Conservation (phyloP, 2,888 invertebrate species). For the Capitulum mitella region DNA sequence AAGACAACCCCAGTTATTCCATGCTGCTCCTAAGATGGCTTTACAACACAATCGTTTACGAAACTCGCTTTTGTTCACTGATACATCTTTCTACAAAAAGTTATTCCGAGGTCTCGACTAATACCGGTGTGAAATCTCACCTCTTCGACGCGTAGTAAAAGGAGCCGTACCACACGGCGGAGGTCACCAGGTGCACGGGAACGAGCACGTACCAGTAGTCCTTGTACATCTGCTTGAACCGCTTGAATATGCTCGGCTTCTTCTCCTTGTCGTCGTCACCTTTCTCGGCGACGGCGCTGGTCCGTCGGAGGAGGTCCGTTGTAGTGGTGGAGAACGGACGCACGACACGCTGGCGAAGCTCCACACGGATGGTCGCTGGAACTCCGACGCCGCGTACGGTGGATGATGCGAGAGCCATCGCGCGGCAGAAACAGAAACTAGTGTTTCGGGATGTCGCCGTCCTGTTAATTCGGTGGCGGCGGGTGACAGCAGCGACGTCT, state of each 20-base stretch:
- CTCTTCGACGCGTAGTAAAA: constrained; percentile 81
- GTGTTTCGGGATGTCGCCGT: background rate
- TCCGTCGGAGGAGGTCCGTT: background rate
- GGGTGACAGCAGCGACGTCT: too few species aligned
- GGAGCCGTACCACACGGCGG: constrained; percentile 75
- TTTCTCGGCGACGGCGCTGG: background rate
- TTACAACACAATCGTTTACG: too few species aligned
- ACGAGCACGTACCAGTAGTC: constrained; percentile 95
- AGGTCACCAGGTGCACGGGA: constrained; percentile 86
- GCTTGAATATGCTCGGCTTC: constrained; percentile 53
- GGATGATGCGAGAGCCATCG: background rate
- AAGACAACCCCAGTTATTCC: background rate
- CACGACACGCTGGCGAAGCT: background rate
- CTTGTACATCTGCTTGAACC: constrained; percentile 83
- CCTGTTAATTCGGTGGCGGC: background rate
- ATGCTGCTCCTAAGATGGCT: background rate
- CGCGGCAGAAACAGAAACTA: background rate
- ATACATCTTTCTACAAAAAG: too few species aligned
- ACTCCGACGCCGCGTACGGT: too few species aligned
- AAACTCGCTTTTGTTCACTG: too few species aligned
- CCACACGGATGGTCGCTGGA: background rate
- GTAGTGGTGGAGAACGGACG: background rate
- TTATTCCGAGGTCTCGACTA: too few species aligned
- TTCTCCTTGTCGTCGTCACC: background rate
- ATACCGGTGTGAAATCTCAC: constrained; percentile 51